A percentile compares a stretch with the other conserved stretches of the same genome.
Evolutionary conservation across 2,113 vertebrate genomes (phyloP).

Genomic region (Cyprinodon variegatus): DNA sequence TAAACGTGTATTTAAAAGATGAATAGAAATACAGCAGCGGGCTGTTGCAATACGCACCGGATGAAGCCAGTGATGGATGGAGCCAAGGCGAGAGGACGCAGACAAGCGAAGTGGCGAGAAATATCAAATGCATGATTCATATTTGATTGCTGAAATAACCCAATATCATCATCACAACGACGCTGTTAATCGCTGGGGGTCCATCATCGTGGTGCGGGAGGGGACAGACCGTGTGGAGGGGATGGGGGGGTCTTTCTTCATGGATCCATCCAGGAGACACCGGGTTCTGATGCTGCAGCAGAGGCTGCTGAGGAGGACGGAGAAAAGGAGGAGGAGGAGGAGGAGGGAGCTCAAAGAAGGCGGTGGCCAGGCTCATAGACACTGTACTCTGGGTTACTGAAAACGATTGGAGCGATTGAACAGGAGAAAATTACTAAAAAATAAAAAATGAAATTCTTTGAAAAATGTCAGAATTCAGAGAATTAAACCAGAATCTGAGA

Average conservation of each 20-base stretch:
- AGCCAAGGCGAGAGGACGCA: conserved; percentile 77
- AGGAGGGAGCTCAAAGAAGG: conserved; percentile 65
- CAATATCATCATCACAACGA: conserved; percentile 76
- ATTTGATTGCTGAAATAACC: conserved; percentile 79
- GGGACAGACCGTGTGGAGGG: conserved; percentile 41
- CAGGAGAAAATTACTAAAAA: too few relatives aligned
- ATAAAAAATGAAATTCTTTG: too few relatives aligned
- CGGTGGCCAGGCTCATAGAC: conserved; percentile 69
- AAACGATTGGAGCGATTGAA: too few relatives aligned
- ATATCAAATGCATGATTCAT: conserved; percentile 86
- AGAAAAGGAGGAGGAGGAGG: conserved; percentile 17
- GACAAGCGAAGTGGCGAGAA: conserved; percentile 81
- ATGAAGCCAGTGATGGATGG: conserved; percentile 74
- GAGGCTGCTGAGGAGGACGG: conserved; percentile 50
- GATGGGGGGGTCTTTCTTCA: conserved; percentile 60
- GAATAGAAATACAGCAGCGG: conserved; percentile 18
- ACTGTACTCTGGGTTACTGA: conserved; percentile 49
- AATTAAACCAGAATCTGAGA: too few relatives aligned
- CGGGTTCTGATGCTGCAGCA: conserved; percentile 65
- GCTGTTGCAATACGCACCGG: conserved; percentile 75
- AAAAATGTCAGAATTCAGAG: too few relatives aligned
- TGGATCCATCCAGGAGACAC: conserved; percentile 68
- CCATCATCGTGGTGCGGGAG: conserved; percentile 77
- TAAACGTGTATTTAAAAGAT: neutral
- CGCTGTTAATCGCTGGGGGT: conserved; percentile 64